Evolutionary conservation across 2,797 vertebrate genomes (phyloP), one percentile per base, ranked within the genome.

Genomic region (Eupleurogrammus muticus): DNA sequence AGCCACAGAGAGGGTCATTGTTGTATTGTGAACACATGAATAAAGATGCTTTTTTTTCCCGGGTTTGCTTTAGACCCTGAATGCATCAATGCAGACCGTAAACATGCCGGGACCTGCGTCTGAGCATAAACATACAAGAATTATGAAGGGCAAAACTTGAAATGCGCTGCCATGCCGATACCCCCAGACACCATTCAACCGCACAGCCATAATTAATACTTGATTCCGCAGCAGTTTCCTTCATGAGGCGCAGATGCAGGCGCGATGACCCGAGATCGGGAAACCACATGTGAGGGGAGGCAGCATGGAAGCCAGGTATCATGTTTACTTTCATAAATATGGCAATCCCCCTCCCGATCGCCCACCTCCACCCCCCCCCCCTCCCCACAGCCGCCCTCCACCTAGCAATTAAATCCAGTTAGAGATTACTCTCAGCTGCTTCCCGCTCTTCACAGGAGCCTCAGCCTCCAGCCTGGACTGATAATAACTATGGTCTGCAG

Each of bases 161-260:
- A 91, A 93, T 82, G 85, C 80, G 87, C 79, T 88, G 89, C 87
- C 88, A 90, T 71, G 81, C 89, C 84, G 90, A 92, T 92, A 85
- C 83, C 85, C 83, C 71, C 79, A 93, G 89, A 94, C 91, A 91
- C 88, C 90, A 84, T 92, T 90, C 90, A 91, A 93, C 90, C 93
- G 73, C 92, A 93, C 80, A 89, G 88, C 85, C 92, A 93, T 95
- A 96, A 95, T 95, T 95, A 93, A 95, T 95, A 94, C 93, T 93
- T 92, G 91, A 88, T 90, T 93, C 87, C 87, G 76, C 79, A 81
- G 84, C 90, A 92, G 90, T 92, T 93, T 87, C 90, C 92, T 94
- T 93, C 92, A 91, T 88, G 87, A 92, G 86, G 87, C 21, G 85
- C 91, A 93, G 91, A 90, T 93, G 92, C 73, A 81, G 90, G 87